A percentile compares a stretch with the other conserved stretches of the same genome.
Evolutionary conservation across 2,113 vertebrate genomes (phyloP).

Genomic region (Electrona antarctica): DNA sequence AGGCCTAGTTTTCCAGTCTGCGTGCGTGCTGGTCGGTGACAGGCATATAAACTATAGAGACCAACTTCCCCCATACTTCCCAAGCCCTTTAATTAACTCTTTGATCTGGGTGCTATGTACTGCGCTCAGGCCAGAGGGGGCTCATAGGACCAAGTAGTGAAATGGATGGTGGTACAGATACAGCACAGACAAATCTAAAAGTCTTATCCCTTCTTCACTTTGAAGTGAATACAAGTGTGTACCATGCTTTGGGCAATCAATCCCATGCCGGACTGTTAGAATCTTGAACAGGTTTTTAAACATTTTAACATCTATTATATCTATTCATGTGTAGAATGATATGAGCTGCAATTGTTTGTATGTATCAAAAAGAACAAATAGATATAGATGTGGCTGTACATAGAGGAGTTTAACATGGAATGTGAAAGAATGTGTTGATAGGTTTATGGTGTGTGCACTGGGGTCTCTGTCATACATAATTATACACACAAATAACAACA

Average conservation of each 20-base stretch:
- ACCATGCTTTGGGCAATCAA: too few species aligned
- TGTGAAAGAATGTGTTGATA: background rate
- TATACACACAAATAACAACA: constrained; percentile 15
- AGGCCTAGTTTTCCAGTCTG: constrained; percentile 57
- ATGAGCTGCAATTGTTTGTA: too few species aligned
- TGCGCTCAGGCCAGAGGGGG: constrained; percentile 50
- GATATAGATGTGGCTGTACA: too few species aligned
- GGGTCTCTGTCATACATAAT: background rate
- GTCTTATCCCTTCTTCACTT: too few species aligned
- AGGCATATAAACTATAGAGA: constrained; percentile 62
- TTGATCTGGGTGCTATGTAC: constrained; percentile 58
- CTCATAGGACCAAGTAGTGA: constrained; percentile 32
- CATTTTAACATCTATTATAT: too few species aligned
- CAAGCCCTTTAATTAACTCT: constrained; percentile 65
- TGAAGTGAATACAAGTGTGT: too few species aligned
- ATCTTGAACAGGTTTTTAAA: too few species aligned
- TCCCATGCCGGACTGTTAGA: too few species aligned
- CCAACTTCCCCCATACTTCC: constrained; percentile 63
- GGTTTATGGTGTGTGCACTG: background rate
- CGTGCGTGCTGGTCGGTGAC: constrained; percentile 58
- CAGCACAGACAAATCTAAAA: too few species aligned
- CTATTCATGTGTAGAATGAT: too few species aligned
- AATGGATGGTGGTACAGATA: background rate
- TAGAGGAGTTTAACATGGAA: too few species aligned
- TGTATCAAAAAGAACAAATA: too few species aligned